phyloP scores from a whole-genome alignment of 2,888 invertebrate genomes.

The Apotomis capreana region DNA sequence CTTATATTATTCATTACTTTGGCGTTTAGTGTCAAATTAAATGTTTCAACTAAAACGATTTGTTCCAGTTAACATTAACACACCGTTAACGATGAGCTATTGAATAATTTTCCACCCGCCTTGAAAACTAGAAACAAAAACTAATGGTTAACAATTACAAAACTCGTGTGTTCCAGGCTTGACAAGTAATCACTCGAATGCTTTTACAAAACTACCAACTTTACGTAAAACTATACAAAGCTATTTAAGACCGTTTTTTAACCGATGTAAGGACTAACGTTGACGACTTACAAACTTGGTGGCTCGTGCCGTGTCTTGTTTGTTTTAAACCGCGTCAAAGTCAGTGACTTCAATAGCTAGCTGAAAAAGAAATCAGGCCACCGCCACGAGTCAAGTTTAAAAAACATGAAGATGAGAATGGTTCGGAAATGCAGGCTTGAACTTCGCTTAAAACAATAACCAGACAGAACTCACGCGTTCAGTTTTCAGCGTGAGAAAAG shows the following conservation, averaged over 20 bases:
- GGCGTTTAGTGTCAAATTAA: neutral
- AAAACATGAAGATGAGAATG: neutral
- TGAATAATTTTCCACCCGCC: slow-evolving; percentile 58
- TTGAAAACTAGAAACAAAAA: slow-evolving; percentile 51
- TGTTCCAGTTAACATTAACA: slow-evolving; percentile 17
- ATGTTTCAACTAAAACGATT: slow-evolving; percentile 19
- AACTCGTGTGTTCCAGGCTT: slow-evolving; percentile 44
- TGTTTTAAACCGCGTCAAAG: slow-evolving; percentile 33
- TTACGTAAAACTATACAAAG: neutral
- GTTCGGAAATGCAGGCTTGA: too few relatives aligned
- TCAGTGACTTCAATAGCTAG: slow-evolving; percentile 16
- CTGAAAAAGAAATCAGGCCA: slow-evolving; percentile 18
- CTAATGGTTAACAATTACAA: slow-evolving; percentile 52
- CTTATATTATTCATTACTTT: too few relatives aligned
- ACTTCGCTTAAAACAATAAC: too few relatives aligned
- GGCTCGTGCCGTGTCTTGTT: slow-evolving; percentile 16
- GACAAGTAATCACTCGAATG: slow-evolving; percentile 40
- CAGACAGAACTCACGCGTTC: too few relatives aligned
- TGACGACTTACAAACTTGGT: neutral
- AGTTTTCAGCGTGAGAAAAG: too few relatives aligned
- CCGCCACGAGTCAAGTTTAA: neutral
- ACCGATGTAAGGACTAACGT: neutral
- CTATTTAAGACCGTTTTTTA: neutral
- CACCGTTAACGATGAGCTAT: slow-evolving; percentile 39
- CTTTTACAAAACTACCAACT: slow-evolving; percentile 18